Evolutionary conservation across 2,888 invertebrate species (phyloP).

Genomic region (Andricus curvator): DNA sequence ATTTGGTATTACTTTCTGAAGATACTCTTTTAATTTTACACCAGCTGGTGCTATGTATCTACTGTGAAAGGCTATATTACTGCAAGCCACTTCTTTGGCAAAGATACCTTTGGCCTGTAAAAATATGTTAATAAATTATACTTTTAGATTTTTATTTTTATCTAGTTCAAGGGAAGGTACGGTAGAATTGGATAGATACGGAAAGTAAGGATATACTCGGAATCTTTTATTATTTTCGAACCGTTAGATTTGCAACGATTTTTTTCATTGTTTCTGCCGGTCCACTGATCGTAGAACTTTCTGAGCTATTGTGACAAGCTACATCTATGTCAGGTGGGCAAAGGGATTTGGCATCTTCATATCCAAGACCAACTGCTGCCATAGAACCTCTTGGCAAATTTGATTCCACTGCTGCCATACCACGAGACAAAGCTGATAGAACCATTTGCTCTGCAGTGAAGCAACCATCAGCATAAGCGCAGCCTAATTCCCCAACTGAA

Average conservation of each 20-base stretch:
- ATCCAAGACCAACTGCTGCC: constrained; percentile 91
- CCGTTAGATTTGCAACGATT: constrained; percentile 83
- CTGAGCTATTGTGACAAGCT: constrained; percentile 92
- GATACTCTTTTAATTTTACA: constrained; percentile 83
- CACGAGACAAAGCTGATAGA: constrained; percentile 69
- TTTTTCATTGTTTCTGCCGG: constrained; percentile 78
- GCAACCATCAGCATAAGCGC: no score
- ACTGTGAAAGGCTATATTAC: constrained; percentile 80
- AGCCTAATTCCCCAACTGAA: constrained; percentile 80
- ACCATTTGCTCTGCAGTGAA: constrained; percentile 61
- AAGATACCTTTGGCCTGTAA: constrained; percentile 85
- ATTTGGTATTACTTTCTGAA: constrained; percentile 83
- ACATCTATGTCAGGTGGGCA: constrained; percentile 89
- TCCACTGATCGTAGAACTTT: constrained; percentile 94
- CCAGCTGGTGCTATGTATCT: constrained; percentile 87
- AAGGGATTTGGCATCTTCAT: constrained; percentile 81
- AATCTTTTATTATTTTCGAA: constrained; percentile 39
- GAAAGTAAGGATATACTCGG: no score
- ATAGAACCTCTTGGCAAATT: constrained; percentile 85
- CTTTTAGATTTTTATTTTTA: no score
- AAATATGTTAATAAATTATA: constrained; percentile 9
- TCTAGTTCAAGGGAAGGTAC: no score
- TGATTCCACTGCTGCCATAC: constrained; percentile 68
- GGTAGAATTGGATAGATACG: no score
- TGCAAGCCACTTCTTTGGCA: constrained; percentile 90